phyloP scores from a whole-genome alignment of 2,797 vertebrate species.

The Parotocinclus haroldoi region DNA sequence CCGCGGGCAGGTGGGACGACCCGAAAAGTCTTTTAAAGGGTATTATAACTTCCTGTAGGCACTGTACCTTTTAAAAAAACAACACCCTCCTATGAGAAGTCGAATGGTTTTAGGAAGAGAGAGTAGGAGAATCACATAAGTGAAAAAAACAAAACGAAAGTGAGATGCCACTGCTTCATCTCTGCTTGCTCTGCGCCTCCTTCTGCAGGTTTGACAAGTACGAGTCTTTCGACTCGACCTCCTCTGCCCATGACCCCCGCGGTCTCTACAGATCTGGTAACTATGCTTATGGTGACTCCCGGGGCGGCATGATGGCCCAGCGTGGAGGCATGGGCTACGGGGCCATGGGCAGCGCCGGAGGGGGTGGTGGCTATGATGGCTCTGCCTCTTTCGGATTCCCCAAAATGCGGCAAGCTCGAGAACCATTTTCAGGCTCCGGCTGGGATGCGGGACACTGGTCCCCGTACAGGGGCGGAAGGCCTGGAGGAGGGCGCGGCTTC shows the following conservation, averaged over 20 bases:
- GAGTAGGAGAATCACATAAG: slow-evolving; percentile 16
- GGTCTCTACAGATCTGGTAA: slow-evolving; percentile 85
- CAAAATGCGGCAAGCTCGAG: slow-evolving; percentile 77
- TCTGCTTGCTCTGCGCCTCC: slow-evolving; percentile 55
- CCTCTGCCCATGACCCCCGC: slow-evolving; percentile 78
- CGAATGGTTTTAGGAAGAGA: background rate
- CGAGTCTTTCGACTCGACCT: slow-evolving; percentile 86
- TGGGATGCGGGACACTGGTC: slow-evolving; percentile 75
- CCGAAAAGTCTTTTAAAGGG: too few species aligned
- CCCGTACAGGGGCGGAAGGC: slow-evolving; percentile 74
- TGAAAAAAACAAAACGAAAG: slow-evolving; percentile 17
- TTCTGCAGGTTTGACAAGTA: slow-evolving; percentile 87
- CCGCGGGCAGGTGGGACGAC: too few species aligned
- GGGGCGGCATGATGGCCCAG: slow-evolving; percentile 78
- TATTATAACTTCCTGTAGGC: too few species aligned
- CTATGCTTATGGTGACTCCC: slow-evolving; percentile 84
- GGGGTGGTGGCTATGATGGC: slow-evolving; percentile 67
- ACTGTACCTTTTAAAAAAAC: too few species aligned
- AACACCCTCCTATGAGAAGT: too few species aligned
- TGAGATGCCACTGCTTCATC: slow-evolving; percentile 42
- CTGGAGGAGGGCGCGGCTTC: slow-evolving; percentile 71
- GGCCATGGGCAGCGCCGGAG: slow-evolving; percentile 64
- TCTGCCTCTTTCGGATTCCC: slow-evolving; percentile 75
- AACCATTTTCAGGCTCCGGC: slow-evolving; percentile 75
- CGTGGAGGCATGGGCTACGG: slow-evolving; percentile 74